Conservation (phyloP, 1,140 invertebrate genomes). For the Drosophila willistoni region DNA sequence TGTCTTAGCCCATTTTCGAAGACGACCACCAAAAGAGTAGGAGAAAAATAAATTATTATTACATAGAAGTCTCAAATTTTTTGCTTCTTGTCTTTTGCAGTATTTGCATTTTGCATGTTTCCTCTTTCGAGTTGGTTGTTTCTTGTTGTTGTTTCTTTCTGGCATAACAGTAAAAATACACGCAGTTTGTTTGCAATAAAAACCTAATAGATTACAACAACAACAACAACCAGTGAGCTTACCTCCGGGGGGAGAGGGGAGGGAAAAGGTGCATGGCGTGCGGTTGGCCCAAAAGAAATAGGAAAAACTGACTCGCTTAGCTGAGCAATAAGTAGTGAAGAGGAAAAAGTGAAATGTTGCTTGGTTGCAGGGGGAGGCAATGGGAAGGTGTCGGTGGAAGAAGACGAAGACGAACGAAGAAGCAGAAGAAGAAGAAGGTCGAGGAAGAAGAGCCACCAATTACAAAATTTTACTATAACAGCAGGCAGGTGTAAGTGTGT, state of each 20-base stretch:
- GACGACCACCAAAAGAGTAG: too few species aligned
- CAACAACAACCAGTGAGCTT: not conserved
- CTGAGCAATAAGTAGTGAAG: slow-evolving; percentile 18
- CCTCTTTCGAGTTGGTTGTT: not conserved
- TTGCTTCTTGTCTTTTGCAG: not conserved
- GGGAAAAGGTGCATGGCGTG: slow-evolving; percentile 32
- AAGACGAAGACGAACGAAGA: not conserved
- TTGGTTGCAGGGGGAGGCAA: not conserved
- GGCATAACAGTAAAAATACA: slow-evolving; percentile 15
- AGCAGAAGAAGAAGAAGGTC: not conserved
- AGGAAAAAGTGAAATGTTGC: not conserved
- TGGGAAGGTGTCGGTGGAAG: not conserved
- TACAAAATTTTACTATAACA: slow-evolving; percentile 23
- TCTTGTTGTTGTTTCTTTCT: not conserved
- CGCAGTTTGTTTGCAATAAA: slow-evolving; percentile 31
- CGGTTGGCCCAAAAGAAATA: slow-evolving; percentile 25
- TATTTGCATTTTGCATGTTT: not conserved
- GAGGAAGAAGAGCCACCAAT: slow-evolving; percentile 7
- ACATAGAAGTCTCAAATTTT: not conserved
- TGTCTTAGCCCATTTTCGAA: not conserved
- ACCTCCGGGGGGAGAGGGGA: not conserved
- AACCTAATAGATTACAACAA: slow-evolving; percentile 51
- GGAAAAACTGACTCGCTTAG: slow-evolving; percentile 24
- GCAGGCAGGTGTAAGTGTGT: slow-evolving; percentile 35
- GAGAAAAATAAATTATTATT: not conserved